phyloP scores from a whole-genome alignment of 2,797 vertebrate species.

The Semotilus atromaculatus region DNA sequence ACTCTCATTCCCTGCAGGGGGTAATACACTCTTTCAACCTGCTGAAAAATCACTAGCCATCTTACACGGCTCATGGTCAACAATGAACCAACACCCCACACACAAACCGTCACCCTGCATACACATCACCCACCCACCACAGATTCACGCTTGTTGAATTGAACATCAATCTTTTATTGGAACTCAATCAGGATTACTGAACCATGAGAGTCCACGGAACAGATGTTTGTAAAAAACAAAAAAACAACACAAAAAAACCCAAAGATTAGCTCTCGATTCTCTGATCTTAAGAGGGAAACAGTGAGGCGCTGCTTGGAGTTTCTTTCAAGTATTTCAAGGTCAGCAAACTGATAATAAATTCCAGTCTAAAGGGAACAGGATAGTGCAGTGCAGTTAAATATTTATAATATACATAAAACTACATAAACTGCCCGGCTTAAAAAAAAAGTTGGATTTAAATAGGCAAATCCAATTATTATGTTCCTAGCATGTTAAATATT shows the following conservation, averaged over 20 bases:
- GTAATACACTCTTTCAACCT: neutral
- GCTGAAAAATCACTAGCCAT: neutral
- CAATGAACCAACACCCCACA: conserved; percentile 14
- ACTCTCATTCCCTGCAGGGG: neutral
- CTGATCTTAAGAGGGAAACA: neutral
- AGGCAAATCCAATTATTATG: too few species aligned
- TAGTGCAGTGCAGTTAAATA: neutral
- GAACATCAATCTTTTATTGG: conserved; percentile 24
- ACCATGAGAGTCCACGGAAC: neutral
- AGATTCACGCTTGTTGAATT: neutral
- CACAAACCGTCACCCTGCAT: neutral
- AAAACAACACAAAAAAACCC: neutral
- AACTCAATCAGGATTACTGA: conserved; percentile 34
- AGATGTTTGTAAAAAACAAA: neutral
- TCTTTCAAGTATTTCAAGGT: conserved; percentile 44
- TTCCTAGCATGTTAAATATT: too few species aligned
- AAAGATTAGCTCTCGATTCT: conserved; percentile 5
- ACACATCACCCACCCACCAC: neutral
- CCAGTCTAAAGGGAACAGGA: conserved; percentile 5
- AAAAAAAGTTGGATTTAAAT: too few species aligned
- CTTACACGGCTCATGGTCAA: neutral
- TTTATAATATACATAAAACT: too few species aligned
- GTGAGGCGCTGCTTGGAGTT: neutral
- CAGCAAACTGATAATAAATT: conserved; percentile 30
- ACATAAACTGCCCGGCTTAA: too few species aligned